Percentiles rank a stretch among this genome's conserved stretches.
Conservation (phyloP, 2,113 vertebrate species). For the Dipodomys stephensi region DNA sequence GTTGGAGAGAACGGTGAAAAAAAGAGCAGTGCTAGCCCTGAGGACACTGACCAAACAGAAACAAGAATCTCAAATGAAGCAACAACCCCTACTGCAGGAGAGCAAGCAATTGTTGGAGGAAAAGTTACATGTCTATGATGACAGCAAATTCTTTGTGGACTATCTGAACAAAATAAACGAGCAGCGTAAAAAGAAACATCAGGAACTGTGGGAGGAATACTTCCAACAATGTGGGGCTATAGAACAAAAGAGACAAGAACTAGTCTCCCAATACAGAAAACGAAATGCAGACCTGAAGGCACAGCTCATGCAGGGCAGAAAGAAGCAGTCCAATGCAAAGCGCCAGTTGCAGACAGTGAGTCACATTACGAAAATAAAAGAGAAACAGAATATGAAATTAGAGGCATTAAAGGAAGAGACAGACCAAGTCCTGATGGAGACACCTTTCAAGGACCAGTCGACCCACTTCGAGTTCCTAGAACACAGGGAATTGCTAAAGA, state of each 20-base stretch:
- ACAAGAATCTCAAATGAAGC: slow-evolving; percentile 27
- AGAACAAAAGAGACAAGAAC: slow-evolving; percentile 59
- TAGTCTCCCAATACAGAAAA: background rate
- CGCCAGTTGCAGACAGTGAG: slow-evolving; percentile 53
- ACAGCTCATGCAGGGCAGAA: slow-evolving; percentile 65
- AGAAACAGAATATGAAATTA: slow-evolving; percentile 79
- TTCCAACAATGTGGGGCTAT: slow-evolving; percentile 69
- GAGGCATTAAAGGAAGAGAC: slow-evolving; percentile 78
- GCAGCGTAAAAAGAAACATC: slow-evolving; percentile 67
- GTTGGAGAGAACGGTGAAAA: background rate
- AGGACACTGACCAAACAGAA: background rate
- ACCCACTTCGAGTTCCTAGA: slow-evolving; percentile 65
- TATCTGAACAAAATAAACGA: slow-evolving; percentile 81
- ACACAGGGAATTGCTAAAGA: slow-evolving; percentile 71
- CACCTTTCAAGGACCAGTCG: slow-evolving; percentile 57
- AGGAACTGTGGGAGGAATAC: slow-evolving; percentile 76
- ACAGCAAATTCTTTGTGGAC: slow-evolving; percentile 76
- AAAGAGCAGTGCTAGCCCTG: background rate
- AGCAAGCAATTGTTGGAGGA: slow-evolving; percentile 62
- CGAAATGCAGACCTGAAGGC: slow-evolving; percentile 15
- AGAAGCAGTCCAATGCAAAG: slow-evolving; percentile 35
- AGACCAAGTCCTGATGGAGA: slow-evolving; percentile 49
- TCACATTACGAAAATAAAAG: background rate
- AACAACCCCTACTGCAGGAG: slow-evolving; percentile 41
- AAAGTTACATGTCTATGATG: slow-evolving; percentile 18